A percentile compares a stretch with the other conserved stretches of the same genome.
These are phyloP conservation scores for Spinibarbus caldwelli DNA, from an alignment of 2,797 vertebrate species.

Conservation along the genomic window DNA sequence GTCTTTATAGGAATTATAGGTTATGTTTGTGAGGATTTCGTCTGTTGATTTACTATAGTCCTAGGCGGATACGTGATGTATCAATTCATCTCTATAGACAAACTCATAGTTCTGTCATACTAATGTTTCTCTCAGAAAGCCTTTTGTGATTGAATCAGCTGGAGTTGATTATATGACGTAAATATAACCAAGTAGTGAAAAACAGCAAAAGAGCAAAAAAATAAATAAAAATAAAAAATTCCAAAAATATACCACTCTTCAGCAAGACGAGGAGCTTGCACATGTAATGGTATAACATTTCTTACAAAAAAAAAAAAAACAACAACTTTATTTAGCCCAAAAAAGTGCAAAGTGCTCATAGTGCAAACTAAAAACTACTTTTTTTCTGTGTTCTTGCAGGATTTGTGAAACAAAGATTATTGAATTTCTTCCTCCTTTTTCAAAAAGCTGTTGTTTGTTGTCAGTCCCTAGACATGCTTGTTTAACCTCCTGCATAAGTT, in stretches of 20 bases:
- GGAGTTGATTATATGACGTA: neutral
- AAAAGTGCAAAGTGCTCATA: neutral
- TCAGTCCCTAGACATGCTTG: neutral
- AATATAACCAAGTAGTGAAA: neutral
- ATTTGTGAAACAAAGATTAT: neutral
- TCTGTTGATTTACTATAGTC: conserved; percentile 7
- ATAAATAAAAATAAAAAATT: too few relatives aligned
- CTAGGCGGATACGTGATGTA: neutral
- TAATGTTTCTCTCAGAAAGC: neutral
- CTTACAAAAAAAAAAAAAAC: neutral
- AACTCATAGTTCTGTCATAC: neutral
- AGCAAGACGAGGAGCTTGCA: neutral
- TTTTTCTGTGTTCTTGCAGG: neutral
- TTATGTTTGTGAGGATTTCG: conserved; percentile 1
- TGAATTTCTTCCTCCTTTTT: neutral
- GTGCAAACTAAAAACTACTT: neutral
- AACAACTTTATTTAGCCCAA: neutral
- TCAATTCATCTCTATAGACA: neutral
- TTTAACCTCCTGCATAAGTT: neutral
- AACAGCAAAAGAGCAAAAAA: neutral
- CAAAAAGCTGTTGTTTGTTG: neutral
- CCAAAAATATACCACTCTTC: neutral
- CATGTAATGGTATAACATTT: neutral
- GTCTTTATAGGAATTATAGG: neutral
- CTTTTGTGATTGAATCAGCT: neutral